phyloP scores from a whole-genome alignment of 2,888 invertebrate species.

The Synanthedon tipuliformis region DNA sequence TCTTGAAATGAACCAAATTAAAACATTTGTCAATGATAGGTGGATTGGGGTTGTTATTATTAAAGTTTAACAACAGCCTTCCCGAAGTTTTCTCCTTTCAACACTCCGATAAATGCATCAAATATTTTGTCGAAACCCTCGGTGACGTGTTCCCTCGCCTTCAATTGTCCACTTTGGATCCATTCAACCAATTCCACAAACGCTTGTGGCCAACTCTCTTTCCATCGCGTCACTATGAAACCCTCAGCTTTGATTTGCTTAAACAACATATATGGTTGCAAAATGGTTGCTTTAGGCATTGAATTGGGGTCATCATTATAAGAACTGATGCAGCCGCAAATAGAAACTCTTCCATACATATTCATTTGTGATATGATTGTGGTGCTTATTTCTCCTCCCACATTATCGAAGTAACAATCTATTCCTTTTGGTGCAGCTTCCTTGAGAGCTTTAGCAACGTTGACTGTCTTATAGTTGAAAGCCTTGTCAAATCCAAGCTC shows the following conservation, averaged over 20 bases:
- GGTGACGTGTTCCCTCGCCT: constrained; percentile 71
- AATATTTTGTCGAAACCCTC: constrained; percentile 76
- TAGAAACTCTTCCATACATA: constrained; percentile 67
- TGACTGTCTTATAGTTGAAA: constrained; percentile 77
- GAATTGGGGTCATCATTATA: constrained; percentile 33
- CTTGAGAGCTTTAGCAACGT: constrained; percentile 64
- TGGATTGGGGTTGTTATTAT: neutral
- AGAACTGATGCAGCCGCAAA: constrained; percentile 73
- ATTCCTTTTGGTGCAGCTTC: constrained; percentile 76
- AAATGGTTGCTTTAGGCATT: constrained; percentile 16
- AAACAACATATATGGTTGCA: constrained; percentile 56
- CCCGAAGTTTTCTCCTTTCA: constrained; percentile 70
- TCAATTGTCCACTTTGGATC: constrained; percentile 71
- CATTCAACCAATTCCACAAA: constrained; percentile 62
- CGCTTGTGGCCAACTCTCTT: constrained; percentile 59
- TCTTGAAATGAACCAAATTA: too few species aligned
- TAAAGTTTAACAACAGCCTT: constrained; percentile 44
- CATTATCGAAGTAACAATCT: constrained; percentile 83
- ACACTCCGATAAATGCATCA: constrained; percentile 72
- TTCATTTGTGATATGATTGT: constrained; percentile 73
- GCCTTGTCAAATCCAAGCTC: constrained; percentile 77
- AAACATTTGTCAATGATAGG: too few species aligned
- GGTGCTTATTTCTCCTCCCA: constrained; percentile 74
- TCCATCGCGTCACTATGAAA: constrained; percentile 55
- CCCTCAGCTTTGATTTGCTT: constrained; percentile 71